A percentile compares a stretch with the other conserved stretches of the same genome.
Evolutionary conservation across 2,113 vertebrate genomes (phyloP).

Genomic region (Poicephalus gulielmi): DNA sequence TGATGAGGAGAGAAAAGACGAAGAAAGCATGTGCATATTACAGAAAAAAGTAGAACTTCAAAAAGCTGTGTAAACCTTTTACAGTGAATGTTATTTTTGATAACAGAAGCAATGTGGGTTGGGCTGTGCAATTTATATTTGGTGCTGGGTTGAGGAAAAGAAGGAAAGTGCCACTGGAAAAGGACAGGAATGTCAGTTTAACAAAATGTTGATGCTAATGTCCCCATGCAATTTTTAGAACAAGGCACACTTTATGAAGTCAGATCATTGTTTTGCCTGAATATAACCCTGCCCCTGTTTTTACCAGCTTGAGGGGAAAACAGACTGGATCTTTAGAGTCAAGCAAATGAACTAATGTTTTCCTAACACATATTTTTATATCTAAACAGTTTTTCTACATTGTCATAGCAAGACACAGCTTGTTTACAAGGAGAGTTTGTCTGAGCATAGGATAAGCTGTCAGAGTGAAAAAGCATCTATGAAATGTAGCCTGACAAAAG

Average conservation of each 20-base stretch:
- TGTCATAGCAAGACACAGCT: background rate
- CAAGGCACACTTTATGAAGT: background rate
- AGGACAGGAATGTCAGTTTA: background rate
- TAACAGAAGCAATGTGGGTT: background rate
- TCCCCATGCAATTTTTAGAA: background rate
- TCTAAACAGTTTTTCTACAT: background rate
- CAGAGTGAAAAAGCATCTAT: background rate
- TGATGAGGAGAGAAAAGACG: background rate
- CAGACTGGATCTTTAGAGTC: background rate
- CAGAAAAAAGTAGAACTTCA: background rate
- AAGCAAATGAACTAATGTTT: background rate
- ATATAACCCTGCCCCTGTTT: background rate
- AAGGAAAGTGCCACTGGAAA: background rate
- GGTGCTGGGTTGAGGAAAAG: background rate
- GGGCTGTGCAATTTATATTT: background rate
- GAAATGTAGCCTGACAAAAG: constrained; percentile 13
- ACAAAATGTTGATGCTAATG: background rate
- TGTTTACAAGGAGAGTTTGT: background rate
- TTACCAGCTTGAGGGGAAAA: background rate
- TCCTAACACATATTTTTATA: background rate
- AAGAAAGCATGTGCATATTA: background rate
- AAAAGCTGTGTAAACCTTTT: background rate
- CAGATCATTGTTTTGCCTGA: background rate
- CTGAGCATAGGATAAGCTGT: background rate
- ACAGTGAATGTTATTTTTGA: background rate